Evolutionary conservation across 2,888 invertebrate species (phyloP).

Genomic region (Nomada fabriciana): DNA sequence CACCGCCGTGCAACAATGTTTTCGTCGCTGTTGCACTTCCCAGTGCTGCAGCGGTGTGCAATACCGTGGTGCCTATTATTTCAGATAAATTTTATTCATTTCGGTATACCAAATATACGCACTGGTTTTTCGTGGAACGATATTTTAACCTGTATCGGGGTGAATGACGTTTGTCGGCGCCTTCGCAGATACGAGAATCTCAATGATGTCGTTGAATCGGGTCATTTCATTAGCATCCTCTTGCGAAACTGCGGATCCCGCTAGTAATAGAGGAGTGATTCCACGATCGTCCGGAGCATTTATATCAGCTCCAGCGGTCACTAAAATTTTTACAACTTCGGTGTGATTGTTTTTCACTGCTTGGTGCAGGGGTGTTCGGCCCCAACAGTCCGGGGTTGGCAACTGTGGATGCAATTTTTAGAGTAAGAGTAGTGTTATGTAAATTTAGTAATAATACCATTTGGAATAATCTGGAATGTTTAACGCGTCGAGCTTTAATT

Average conservation of each 20-base stretch:
- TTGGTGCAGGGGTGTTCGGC: conserved; percentile 82
- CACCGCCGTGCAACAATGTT: conserved; percentile 81
- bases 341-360: conserved; percentile 82
- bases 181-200: conserved; percentile 76
- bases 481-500: neutral
- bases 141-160: conserved; percentile 66
- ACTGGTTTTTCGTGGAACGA: neutral
- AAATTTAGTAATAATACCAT: too few species aligned
- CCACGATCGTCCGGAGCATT: conserved; percentile 81
- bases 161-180: conserved; percentile 67
- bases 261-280: conserved; percentile 82
- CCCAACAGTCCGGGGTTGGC: conserved; percentile 81
- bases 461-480: too few species aligned
- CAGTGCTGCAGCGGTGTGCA: conserved; percentile 83
- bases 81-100: neutral
- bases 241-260: conserved; percentile 77
- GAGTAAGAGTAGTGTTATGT: too few species aligned
- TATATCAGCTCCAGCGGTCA: conserved; percentile 79
- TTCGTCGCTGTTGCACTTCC: conserved; percentile 78
- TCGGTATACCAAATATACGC: neutral
- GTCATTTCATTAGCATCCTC: conserved; percentile 62
- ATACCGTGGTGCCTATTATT: conserved; percentile 73
- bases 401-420: conserved; percentile 69
- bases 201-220: conserved; percentile 80
- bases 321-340: conserved; percentile 78